Base-by-base conservation (phyloP, 2,113 vertebrate species). In the Colaptes auratus region DNA sequence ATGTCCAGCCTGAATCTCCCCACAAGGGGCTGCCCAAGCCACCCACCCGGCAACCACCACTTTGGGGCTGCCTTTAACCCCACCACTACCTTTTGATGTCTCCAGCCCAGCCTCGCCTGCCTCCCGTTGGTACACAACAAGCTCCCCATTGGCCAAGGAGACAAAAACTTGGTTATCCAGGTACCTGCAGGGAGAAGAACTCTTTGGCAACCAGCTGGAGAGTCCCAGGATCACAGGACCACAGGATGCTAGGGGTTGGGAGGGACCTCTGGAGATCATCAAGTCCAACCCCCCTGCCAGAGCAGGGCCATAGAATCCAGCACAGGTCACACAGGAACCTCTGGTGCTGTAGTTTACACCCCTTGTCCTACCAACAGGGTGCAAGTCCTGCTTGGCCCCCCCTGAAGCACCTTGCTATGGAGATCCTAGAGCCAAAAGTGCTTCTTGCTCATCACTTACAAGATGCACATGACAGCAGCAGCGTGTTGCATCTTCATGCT, bases 401-500 rank as follows among this genome's bases (percentile, higher is more conserved):
- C 66, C 63, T 12, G 19, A 82, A 73, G 8, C 12, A 42, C 69
- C 16, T 27, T 25, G 3, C 25, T 12, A 15, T 3, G 53, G 24
- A 12, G 33, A 21, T 3, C 3, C 14, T 0, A 0, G 33, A 52
- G 35, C 24, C 2, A 0, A 23, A 59, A 44, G 11, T 3, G 12
- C 35, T 16, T 8, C 46, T 39, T 20, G 31, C 33, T 30, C 9
- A 2, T 44, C 10, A 2, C 99, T 98, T 96, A 99, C 99, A 99
- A 91, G 86, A 99, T 98, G 93, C 99, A 99, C 89, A 99, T 98
- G 91, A 99, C 98, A 0, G 99, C 98, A 0, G 99, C 99, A 0
- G 98, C 80, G 7, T 99, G 99, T 44, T 99, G 99, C 98, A 99
- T 99, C 97, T 99, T 99, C 99, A 99, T 98, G 98, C 99, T 99